A percentile compares a stretch with the other conserved stretches of the same genome.
Conservation (phyloP, 2,113 vertebrate genomes). For the Hassar affinis region DNA sequence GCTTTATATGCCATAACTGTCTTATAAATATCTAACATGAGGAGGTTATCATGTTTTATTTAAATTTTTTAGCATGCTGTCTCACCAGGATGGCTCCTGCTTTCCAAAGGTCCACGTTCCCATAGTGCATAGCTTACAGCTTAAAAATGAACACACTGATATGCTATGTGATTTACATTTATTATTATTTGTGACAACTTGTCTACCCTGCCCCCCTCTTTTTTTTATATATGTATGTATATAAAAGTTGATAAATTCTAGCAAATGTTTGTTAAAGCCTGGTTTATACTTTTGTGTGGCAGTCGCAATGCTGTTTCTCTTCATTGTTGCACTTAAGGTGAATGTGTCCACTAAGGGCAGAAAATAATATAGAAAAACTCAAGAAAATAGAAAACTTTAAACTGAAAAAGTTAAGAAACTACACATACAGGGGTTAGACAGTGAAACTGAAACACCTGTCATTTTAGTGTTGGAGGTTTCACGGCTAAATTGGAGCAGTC, state of each 20-base stretch:
- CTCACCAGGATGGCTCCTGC: background rate
- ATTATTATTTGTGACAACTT: background rate
- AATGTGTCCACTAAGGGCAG: background rate
- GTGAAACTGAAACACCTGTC: too few species aligned
- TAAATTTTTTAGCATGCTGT: background rate
- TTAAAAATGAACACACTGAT: background rate
- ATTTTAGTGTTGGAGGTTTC: too few species aligned
- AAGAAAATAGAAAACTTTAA: too few species aligned
- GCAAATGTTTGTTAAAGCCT: background rate
- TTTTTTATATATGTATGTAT: too few species aligned
- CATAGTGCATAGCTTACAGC: background rate
- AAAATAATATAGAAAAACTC: background rate
- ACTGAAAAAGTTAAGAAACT: too few species aligned
- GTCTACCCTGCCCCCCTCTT: too few species aligned
- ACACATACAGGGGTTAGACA: too few species aligned
- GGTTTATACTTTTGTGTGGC: too few species aligned
- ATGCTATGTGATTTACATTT: background rate
- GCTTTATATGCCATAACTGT: background rate
- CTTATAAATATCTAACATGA: background rate
- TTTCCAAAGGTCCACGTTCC: background rate
- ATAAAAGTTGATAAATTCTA: background rate
- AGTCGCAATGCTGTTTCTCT: too few species aligned
- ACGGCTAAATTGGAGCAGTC: too few species aligned
- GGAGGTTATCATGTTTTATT: background rate
- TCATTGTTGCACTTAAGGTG: background rate